Evolutionary conservation across 1,140 invertebrate genomes (phyloP), one percentile per base, ranked within the genome.

Genomic region (Pectinophora gossypiella): DNA sequence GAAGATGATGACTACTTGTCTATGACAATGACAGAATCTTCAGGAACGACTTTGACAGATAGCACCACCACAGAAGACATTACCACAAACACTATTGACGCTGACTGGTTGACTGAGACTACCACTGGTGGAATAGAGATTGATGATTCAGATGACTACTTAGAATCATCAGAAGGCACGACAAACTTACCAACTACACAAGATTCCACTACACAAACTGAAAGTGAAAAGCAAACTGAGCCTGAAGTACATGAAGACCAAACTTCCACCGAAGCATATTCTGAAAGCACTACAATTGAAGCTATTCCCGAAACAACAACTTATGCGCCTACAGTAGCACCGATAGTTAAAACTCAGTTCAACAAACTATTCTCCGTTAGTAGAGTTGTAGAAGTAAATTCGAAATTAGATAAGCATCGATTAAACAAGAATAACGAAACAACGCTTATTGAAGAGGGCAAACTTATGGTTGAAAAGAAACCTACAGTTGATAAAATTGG

Each of bases 281-380:
- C 18, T 3, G 38, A 40, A 1, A 21, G 10, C 13, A 51, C 52
- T 6, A 66, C 65, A 7, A 68, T 61, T 1, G 63, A 72, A 64
- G 42, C 48, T 20, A 36, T 63, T 38, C 44, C 52, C 4, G 68
- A 68, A 72, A 15, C 12, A 2, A 44, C 42, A 3, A 44, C 42
- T 12, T 12, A 5, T 9, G 43, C 51, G 22, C 56, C 76, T 27
- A 56, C 68, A 51, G 47, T 64, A 50, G 51, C 83, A 32, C 80
- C 85, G n/a, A 73, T 85, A 38, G 59, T 80, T n/a, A 86, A 86
- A 72, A 86, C 81, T 20, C 83, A 86, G 61, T 86, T 90, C 45
- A 87, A 92, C 61, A 91, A 91, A 75, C 64, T 92, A 7, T 91
- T 92, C 56, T 91, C 91, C 61, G 87, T 93, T 4, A 92, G 91